These are phyloP conservation scores for Fragum whitleyi DNA, from an alignment of 2,888 invertebrate genomes.

Conservation along the genomic window DNA sequence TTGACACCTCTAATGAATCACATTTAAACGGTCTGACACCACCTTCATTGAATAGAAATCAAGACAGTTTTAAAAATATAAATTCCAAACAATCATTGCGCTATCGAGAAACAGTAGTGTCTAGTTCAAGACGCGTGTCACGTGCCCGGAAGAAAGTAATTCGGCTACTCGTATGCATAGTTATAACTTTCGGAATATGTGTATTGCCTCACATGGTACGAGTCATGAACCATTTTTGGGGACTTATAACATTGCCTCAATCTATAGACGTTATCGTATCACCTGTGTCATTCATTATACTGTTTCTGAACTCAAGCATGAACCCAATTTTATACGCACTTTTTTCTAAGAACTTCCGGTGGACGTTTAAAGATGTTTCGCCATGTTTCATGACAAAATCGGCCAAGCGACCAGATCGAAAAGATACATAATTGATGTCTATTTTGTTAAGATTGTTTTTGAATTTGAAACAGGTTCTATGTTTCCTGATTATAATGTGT, in stretches of 20 bases:
- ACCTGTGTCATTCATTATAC: constrained; percentile 93
- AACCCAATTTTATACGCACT: constrained; percentile 96
- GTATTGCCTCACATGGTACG: constrained; percentile 93
- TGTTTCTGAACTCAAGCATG: constrained; percentile 95
- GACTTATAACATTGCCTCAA: constrained; percentile 84
- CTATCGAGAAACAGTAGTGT: constrained; percentile 33
- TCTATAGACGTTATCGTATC: constrained; percentile 88
- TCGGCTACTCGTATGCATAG: constrained; percentile 94
- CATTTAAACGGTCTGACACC: neutral
- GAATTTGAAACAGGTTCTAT: too few species aligned
- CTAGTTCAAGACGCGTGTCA: constrained; percentile 43
- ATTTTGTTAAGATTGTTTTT: too few species aligned
- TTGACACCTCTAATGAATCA: neutral
- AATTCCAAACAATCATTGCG: constrained; percentile 16
- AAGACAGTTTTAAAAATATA: neutral
- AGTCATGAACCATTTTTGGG: constrained; percentile 93
- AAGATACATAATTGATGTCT: neutral
- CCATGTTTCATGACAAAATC: constrained; percentile 53
- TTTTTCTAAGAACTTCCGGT: constrained; percentile 92
- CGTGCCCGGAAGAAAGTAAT: constrained; percentile 89
- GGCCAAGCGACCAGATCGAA: neutral
- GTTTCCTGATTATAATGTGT: too few species aligned
- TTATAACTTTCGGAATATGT: constrained; percentile 94
- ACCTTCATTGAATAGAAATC: neutral
- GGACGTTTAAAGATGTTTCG: constrained; percentile 93